Conservation (phyloP, 1,140 invertebrate species). For the Drosophila obscura region DNA sequence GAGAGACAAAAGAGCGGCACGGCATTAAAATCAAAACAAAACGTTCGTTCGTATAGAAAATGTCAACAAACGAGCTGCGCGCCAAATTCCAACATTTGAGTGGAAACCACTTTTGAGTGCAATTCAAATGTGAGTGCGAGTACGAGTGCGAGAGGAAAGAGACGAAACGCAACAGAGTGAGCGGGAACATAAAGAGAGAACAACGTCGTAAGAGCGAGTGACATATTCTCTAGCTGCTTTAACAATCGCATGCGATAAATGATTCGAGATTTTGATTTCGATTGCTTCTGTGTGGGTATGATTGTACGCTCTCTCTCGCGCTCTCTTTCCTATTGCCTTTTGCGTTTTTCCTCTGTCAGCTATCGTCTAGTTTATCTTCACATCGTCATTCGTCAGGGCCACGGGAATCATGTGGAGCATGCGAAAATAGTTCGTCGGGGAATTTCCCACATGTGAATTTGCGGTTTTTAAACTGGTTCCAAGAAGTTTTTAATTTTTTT, state of each 20-base stretch:
- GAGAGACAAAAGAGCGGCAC: slow-evolving; percentile 15
- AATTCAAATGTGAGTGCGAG: slow-evolving; percentile 2
- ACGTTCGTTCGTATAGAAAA: slow-evolving; percentile 64
- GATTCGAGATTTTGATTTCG: background rate
- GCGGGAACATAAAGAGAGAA: background rate
- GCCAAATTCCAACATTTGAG: slow-evolving; percentile 70
- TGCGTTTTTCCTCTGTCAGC: slow-evolving; percentile 64
- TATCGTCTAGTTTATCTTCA: slow-evolving; percentile 50
- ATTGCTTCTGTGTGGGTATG: slow-evolving; percentile 28
- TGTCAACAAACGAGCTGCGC: slow-evolving; percentile 80
- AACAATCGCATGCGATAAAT: slow-evolving; percentile 62
- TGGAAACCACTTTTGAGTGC: slow-evolving; percentile 31
- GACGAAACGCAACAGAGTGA: background rate
- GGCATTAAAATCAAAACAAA: slow-evolving; percentile 70
- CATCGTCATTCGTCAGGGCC: slow-evolving; percentile 62
- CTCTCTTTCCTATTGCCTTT: slow-evolving; percentile 30
- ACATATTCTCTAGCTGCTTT: slow-evolving; percentile 4
- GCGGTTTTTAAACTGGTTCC: slow-evolving; percentile 9
- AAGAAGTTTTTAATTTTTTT: background rate
- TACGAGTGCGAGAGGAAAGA: background rate
- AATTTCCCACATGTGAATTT: slow-evolving; percentile 6
- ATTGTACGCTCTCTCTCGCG: slow-evolving; percentile 19
- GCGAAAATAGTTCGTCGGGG: slow-evolving; percentile 22
- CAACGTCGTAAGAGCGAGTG: background rate
- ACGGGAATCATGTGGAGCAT: slow-evolving; percentile 27